Evolutionary conservation across 2,113 vertebrate genomes (phyloP), one percentile per base, ranked within the genome.

Genomic region (Aspiorhynchus laticeps): DNA sequence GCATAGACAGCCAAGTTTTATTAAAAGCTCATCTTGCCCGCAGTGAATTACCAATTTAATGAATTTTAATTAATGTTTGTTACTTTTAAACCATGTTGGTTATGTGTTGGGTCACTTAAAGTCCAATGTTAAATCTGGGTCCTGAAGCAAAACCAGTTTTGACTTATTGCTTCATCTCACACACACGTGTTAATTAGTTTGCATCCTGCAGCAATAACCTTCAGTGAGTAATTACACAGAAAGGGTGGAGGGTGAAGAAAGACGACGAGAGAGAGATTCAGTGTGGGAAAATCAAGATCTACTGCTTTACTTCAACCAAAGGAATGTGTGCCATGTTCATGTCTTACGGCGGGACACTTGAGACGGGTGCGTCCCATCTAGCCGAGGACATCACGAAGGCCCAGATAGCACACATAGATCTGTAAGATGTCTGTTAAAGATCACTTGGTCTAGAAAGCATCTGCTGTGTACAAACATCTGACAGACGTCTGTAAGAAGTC

Each of bases 171-270:
- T 48, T 48, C n/a, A 46, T 76, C 14, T 76, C 43, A 51, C 41
- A 76, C 48, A 78, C 21, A 5, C 77, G 15, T 10, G 12, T 38
- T 56, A 56, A 79, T 56, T 28, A 80, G 77, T 80, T 59, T 8
- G 31, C 77, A 59, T 59, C 51, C 31, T n/a, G 48, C 33, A 59
- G 77, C 19, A 80, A 59, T 59, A 80, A 79, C 48, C 31, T 79
- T 76, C 77, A 79, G 28, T 33, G 28, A 79, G 19, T 24, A 26
- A 46, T 76, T 76, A 76, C 73, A 76, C 41, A 4, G 41, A 24
- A 85, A n/a, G 28, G 77, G 77, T 79, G 77, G 51, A 79, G 51
- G 51, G 77, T 21, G 77, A 79, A 79, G 48, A 79, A 79, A 79
- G 48, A 56, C 0, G 17, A 53, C 5, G 8, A 33, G 15, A 33